These are phyloP conservation scores for Nomia melanderi DNA, from an alignment of 1,140 invertebrate species.

Conservation along the genomic window DNA sequence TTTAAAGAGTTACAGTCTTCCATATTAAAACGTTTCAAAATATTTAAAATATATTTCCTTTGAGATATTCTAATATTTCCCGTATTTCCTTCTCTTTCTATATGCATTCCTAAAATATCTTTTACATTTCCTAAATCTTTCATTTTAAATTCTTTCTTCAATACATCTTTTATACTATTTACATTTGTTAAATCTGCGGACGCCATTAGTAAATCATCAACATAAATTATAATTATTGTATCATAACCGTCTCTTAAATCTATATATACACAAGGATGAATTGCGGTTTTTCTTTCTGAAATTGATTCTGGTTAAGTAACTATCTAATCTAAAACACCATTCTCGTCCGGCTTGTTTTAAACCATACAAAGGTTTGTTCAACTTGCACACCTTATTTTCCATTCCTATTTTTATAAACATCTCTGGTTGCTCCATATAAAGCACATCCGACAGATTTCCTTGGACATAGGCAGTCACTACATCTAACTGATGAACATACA, in stretches of 20 bases:
- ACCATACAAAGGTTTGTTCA: not conserved
- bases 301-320: not conserved
- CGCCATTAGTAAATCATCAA: constrained; percentile 12
- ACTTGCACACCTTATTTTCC: not conserved
- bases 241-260: too few species aligned
- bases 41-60: not conserved
- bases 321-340: not conserved
- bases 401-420: not conserved
- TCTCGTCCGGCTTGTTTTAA: not conserved
- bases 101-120: not conserved
- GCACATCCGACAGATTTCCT: not conserved
- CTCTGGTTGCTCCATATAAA: constrained; percentile 13
- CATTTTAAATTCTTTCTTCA: not conserved
- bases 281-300: not conserved
- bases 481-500: constrained; percentile 7
- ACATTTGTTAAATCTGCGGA: not conserved
- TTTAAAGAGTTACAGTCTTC: not conserved
- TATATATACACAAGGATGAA: constrained; percentile 18
- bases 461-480: constrained; percentile 4
- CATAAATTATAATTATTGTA: not conserved
- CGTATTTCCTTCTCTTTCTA: not conserved
- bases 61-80: not conserved
- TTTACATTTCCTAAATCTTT: not conserved
- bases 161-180: not conserved
- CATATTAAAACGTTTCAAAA: not conserved